A percentile compares a stretch with the other conserved stretches of the same genome.
These are phyloP conservation scores for Cartodere bifasciata DNA, from an alignment of 2,888 invertebrate species.

Conservation along the genomic window DNA sequence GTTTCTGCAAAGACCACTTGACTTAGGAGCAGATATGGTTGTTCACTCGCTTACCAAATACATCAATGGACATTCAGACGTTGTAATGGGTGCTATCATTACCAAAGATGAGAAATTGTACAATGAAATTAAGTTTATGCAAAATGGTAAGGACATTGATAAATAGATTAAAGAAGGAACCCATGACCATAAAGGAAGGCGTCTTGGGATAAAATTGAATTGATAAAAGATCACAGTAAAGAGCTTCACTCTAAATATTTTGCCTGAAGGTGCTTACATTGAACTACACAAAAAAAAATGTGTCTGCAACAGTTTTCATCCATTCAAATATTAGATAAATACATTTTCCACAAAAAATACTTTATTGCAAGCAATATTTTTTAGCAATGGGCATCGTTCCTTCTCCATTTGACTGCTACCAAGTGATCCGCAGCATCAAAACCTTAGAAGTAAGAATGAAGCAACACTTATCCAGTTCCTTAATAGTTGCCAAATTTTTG, in stretches of 20 bases:
- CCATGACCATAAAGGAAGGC: no score
- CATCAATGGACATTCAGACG: slow-evolving; percentile 96
- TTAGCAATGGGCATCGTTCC: slow-evolving; percentile 83
- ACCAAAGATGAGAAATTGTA: slow-evolving; percentile 61
- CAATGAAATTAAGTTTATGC: slow-evolving; percentile 65
- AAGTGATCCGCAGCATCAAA: slow-evolving; percentile 87
- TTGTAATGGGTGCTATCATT: slow-evolving; percentile 86
- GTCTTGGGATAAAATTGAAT: no score
- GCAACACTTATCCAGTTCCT: slow-evolving; percentile 67
- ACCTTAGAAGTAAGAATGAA: slow-evolving; percentile 88
- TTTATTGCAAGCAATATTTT: slow-evolving; percentile 15
- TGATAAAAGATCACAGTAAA: no score
- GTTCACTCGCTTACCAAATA: slow-evolving; percentile 93
- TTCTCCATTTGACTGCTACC: slow-evolving; percentile 91
- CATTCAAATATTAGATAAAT: no score
- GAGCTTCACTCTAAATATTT: no score
- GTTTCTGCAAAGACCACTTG: slow-evolving; percentile 82
- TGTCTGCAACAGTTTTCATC: no score
- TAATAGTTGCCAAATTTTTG: slow-evolving; percentile 69
- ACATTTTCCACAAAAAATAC: background rate
- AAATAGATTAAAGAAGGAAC: slow-evolving; percentile 1
- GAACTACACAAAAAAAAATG: no score
- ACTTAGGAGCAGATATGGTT: slow-evolving; percentile 82
- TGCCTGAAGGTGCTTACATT: no score
- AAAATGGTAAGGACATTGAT: slow-evolving; percentile 55